A percentile compares a stretch with the other conserved stretches of the same genome.
phyloP scores from a whole-genome alignment of 1,140 invertebrate species.

The Drosophila repletoides region DNA sequence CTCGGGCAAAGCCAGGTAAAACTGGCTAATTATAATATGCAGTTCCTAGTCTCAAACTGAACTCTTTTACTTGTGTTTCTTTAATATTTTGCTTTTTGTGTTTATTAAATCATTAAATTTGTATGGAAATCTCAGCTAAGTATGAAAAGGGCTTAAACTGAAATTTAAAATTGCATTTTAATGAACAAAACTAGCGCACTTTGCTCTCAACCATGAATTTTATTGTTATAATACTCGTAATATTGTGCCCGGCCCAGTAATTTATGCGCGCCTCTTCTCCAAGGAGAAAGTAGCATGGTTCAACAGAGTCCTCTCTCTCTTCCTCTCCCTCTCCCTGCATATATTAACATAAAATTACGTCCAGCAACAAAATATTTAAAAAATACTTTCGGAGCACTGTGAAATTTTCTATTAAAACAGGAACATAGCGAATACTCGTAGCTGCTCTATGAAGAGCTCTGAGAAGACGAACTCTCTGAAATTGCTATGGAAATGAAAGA shows the following conservation, averaged over 20 bases:
- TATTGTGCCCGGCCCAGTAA: slow-evolving; percentile 32
- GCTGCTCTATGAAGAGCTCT: not conserved
- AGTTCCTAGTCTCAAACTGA: not conserved
- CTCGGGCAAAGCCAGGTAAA: no score
- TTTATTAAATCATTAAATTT: not conserved
- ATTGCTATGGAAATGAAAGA: slow-evolving; percentile 40
- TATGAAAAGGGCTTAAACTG: not conserved
- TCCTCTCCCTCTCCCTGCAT: slow-evolving; percentile 49
- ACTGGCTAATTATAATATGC: not conserved
- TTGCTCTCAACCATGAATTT: slow-evolving; percentile 24
- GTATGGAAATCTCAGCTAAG: not conserved
- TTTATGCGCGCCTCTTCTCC: slow-evolving; percentile 32
- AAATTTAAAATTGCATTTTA: slow-evolving; percentile 43
- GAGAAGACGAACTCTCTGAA: not conserved
- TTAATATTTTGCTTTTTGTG: not conserved
- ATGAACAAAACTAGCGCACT: slow-evolving; percentile 45
- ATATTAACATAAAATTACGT: slow-evolving; percentile 71
- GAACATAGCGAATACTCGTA: not conserved
- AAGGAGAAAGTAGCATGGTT: no score
- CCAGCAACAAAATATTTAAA: slow-evolving; percentile 20
- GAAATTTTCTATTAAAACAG: slow-evolving; percentile 6
- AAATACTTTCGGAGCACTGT: slow-evolving; percentile 2
- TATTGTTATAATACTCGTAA: slow-evolving; percentile 44
- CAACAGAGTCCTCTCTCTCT: no score
- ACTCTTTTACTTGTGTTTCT: not conserved